Evolutionary conservation across 2,113 vertebrate genomes (phyloP).

Genomic region (Pogona vitticeps): DNA sequence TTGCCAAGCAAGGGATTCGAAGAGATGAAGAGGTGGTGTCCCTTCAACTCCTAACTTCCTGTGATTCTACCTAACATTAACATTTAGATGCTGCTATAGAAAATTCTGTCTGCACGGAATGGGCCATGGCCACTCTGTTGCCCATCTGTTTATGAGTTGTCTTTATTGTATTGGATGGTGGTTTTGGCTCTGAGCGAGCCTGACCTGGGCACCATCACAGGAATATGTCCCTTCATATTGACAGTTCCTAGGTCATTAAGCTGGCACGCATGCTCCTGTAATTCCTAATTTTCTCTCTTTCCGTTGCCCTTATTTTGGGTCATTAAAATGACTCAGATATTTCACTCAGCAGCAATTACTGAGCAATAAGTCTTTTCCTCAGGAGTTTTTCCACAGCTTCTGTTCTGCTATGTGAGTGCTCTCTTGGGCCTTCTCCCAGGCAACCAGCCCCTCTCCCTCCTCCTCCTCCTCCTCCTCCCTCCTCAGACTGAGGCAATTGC

Average conservation of each 20-base stretch:
- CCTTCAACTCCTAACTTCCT: not conserved
- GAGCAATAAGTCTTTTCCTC: not conserved
- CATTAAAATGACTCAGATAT: constrained; percentile 37
- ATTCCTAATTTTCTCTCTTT: not conserved
- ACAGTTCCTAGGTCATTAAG: not conserved
- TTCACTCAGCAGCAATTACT: constrained; percentile 8
- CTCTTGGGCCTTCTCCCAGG: constrained; percentile 32
- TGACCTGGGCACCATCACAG: fast-evolving
- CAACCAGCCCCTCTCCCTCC: not conserved
- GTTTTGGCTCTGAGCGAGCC: not conserved
- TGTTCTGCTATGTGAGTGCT: not conserved
- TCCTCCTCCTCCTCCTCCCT: not conserved
- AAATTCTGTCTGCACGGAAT: not conserved
- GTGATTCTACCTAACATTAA: not conserved
- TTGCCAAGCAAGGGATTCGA: not conserved
- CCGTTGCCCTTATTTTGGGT: not conserved
- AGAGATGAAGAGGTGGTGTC: not conserved
- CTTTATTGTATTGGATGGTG: not conserved
- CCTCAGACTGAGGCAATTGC: not conserved
- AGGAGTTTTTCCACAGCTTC: not conserved
- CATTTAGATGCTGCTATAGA: not conserved
- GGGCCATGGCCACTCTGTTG: not conserved
- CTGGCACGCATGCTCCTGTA: not conserved
- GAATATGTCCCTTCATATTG: not conserved
- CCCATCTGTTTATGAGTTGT: not conserved